Evolutionary conservation across 2,888 invertebrate genomes (phyloP), one percentile per base, ranked within the genome.

Genomic region (Agonopterix alstromeriana): DNA sequence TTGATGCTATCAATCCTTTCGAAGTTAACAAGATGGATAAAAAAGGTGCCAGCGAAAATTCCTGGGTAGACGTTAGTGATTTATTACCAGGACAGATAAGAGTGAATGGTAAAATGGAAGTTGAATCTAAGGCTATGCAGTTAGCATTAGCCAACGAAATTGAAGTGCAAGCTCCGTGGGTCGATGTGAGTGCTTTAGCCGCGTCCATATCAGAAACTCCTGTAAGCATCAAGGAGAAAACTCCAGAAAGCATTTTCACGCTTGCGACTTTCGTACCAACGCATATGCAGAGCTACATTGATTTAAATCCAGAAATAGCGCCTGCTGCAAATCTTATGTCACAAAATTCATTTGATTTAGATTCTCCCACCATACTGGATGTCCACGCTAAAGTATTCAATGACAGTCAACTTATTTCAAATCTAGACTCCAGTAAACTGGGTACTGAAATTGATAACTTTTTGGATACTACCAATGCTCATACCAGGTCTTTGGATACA

Each of bases 161-260:
- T 55, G 94, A 94, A 74, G 86, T 93, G 41, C 93, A 94, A 53
- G 91, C 93, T 0, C 92, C 93, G 0, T 95, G 95, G 95, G 90
- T 93, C 1, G 93, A 94, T 65, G 93, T 93, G 0, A 93, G 92
- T 57, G 92, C 93, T 3, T 76, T 94, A 48, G 92, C 93, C 1
- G 91, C 93, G 0, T 91, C 91, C 42, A 88, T 91, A 67, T 90
- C 91, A 54, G 90, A 91, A 80, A 90, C 91, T 0, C 92, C 92
- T 12, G 88, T 93, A 0, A 91, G 90, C 55, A 91, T 92, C 42
- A 91, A 92, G 70, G 90, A 91, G 57, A 90, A 85, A 74, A 87
- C 70, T 42, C 92, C 80, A 54, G 90, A 90, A 60, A 89, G 73
- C 58, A 83, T 90, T 53, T 90, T 90, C 60, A 89, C 91, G 5